Percentiles rank a stretch among this genome's conserved stretches.
Conservation (phyloP, 2,888 invertebrate genomes). For the Lottia gigantea region DNA sequence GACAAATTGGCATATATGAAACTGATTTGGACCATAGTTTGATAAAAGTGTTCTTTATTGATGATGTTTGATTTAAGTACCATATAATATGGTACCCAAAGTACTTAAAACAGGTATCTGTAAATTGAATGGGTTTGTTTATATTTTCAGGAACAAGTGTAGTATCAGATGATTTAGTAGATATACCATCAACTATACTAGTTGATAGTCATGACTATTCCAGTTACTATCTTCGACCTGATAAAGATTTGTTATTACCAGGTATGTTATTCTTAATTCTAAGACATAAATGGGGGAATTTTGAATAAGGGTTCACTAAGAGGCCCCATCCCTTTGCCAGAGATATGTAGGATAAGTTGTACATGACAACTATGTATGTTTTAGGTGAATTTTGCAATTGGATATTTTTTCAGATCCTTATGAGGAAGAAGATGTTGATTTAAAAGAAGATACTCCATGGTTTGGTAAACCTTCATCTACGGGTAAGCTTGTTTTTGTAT, state of each 20-base stretch:
- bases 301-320: background rate
- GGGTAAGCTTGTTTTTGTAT: background rate
- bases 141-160: constrained; percentile 33
- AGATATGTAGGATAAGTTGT: background rate
- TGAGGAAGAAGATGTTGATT: constrained; percentile 10
- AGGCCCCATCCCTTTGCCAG: background rate
- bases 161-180: constrained; percentile 28
- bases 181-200: constrained; percentile 29
- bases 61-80: too few relatives aligned
- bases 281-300: too few relatives aligned
- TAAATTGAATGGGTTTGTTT: too few relatives aligned
- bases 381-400: too few relatives aligned
- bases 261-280: constrained; percentile 6
- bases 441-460: constrained; percentile 10
- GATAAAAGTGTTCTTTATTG: too few relatives aligned
- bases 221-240: constrained; percentile 26
- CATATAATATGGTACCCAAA: too few relatives aligned
- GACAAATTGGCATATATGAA: too few relatives aligned
- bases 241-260: constrained; percentile 33
- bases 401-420: constrained; percentile 13
- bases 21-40: too few relatives aligned
- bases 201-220: constrained; percentile 34
- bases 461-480: background rate
- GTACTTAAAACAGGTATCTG: too few relatives aligned
- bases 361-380: too few relatives aligned